Base-by-base conservation (phyloP, 1,140 invertebrate species). In the Caerostris darwini region DNA sequence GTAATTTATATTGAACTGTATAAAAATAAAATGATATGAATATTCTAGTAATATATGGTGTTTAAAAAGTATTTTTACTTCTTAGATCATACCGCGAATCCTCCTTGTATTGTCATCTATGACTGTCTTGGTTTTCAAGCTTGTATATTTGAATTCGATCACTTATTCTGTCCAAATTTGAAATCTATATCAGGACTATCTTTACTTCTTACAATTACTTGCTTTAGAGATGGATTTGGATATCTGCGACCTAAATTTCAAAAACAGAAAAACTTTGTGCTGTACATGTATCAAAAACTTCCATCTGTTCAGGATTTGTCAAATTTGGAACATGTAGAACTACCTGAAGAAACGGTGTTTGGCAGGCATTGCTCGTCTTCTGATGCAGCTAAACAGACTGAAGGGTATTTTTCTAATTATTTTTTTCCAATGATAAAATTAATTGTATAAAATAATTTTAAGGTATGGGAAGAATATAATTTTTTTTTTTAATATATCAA, bases 91-190 rank as follows among this genome's bases (percentile, higher is more conserved):
- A 14, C 8, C 4, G 50, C 12, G 3, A 53, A 50, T 10, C 12
- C 92, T 53, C 61, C 83, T 0, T 88, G 83, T n/a, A 61, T 64
- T 8, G 50, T 53, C 50, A 5, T 87, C 17, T 87, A 93, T 54
- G 81, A 93, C 54, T 93, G 92, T 19, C 83, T 93, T 50, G 85
- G 92, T 8, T 93, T 87, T 54, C 92, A 93, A 10, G 83, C 64
- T n/a, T 93, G 92, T 19, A 5, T 87, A 2, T 93, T 93, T 34
- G 17, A 57, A 2, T 93, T 58, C 14, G 19, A 50, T 5, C 7
- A 3, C 34, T 34, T 87, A 12, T 87, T 93, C 34, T 93, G 92
- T 5, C 57, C 19, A 56, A 19, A 82, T 6, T 4, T 57, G 34
- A 34, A 34, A 59, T 34, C 53, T 17, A 19, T 89, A 19, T 53